Conservation (phyloP, 2,113 vertebrate genomes). For the Toxotes jaculatrix region DNA sequence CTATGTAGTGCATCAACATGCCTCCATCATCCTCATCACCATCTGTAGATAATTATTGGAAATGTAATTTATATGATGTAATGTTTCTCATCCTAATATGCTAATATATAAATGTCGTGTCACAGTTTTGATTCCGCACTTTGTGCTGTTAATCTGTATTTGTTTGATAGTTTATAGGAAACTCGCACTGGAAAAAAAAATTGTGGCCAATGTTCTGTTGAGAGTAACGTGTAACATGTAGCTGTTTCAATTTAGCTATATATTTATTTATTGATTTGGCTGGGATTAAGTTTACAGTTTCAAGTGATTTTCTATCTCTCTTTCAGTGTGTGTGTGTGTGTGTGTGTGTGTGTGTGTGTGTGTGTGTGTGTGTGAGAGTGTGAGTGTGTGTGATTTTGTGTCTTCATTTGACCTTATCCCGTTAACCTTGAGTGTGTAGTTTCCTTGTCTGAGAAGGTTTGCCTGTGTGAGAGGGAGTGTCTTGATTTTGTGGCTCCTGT, state of each 20-base stretch:
- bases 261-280: constrained; percentile 59
- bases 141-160: constrained; percentile 71
- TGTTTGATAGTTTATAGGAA: constrained; percentile 74
- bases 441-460: background rate
- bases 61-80: constrained; percentile 80
- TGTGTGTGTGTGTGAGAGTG: constrained; percentile 24
- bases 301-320: constrained; percentile 51
- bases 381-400: background rate
- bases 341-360: background rate
- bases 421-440: constrained; percentile 14
- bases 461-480: constrained; percentile 16
- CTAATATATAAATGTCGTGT: constrained; percentile 63
- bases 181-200: constrained; percentile 59
- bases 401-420: constrained; percentile 27
- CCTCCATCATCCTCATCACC: constrained; percentile 38
- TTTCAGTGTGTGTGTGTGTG: constrained; percentile 21
- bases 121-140: constrained; percentile 64
- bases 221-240: constrained; percentile 53
- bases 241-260: constrained; percentile 60
- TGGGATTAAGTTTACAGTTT: constrained; percentile 58
- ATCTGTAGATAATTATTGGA: constrained; percentile 82
- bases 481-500: constrained; percentile 46
- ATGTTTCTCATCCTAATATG: constrained; percentile 73
- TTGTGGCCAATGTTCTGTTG: constrained; percentile 73
- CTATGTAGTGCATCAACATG: constrained; percentile 55